A percentile compares a stretch with the other conserved stretches of the same genome.
Conservation (phyloP, 2,113 vertebrate genomes). For the Microcebus jonahi region DNA sequence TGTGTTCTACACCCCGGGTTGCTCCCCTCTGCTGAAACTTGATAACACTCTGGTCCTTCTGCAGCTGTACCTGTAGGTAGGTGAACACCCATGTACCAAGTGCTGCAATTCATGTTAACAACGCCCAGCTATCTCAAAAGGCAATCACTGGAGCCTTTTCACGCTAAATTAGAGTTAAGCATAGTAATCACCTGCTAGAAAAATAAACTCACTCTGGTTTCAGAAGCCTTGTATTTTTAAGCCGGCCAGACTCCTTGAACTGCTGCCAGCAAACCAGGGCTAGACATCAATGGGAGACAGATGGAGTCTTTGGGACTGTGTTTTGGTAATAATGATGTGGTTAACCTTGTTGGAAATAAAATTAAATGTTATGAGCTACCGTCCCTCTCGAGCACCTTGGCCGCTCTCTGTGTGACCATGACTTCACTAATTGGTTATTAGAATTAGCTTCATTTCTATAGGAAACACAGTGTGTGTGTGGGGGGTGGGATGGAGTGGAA, state of each 20-base stretch:
- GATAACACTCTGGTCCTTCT: neutral
- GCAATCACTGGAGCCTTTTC: neutral
- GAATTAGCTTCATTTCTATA: constrained; percentile 1
- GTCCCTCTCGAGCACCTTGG: neutral
- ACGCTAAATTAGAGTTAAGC: constrained; percentile 38
- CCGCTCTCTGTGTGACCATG: neutral
- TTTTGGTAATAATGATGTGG: neutral
- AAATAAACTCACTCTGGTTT: constrained; percentile 45
- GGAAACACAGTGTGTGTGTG: neutral
- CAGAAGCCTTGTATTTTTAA: constrained; percentile 31
- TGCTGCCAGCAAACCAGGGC: neutral
- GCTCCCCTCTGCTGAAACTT: neutral
- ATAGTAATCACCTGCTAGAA: constrained; percentile 34
- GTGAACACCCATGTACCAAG: neutral
- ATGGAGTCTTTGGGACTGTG: neutral
- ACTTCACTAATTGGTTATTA: neutral
- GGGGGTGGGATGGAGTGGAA: neutral
- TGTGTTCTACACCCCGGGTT: neutral
- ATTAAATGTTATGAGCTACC: neutral
- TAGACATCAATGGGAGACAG: neutral
- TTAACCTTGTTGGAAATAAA: constrained; percentile 2
- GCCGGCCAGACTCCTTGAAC: neutral
- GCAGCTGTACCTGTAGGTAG: neutral
- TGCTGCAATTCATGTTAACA: neutral
- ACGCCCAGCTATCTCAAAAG: neutral